Evolutionary conservation across 1,140 invertebrate genomes (phyloP).

Genomic region (Pararge aegeria): DNA sequence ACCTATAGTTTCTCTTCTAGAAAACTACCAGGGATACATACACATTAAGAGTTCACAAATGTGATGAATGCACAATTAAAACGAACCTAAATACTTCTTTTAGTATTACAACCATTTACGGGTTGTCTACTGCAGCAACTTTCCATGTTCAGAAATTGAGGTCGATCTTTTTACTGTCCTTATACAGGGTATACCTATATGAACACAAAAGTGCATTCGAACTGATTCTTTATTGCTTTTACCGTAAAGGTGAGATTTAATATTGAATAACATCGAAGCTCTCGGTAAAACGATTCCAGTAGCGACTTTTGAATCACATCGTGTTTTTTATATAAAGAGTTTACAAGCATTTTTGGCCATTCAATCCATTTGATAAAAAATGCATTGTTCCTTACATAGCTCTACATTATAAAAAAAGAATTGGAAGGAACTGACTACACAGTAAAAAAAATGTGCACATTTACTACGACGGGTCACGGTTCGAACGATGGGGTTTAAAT

Average conservation of each 20-base stretch:
- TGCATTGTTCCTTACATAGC: neutral
- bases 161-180: conserved; percentile 37
- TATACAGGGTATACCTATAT: conserved; percentile 13
- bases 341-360: no score
- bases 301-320: neutral
- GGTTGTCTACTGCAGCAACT: conserved; percentile 30
- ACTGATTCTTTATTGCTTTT: neutral
- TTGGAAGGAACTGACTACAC: no score
- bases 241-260: no score
- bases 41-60: neutral
- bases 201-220: neutral
- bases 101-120: conserved; percentile 34
- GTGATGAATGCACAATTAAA: conserved; percentile 13
- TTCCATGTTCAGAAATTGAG: conserved; percentile 41
- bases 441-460: no score
- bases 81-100: conserved; percentile 29
- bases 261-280: neutral
- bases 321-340: no score
- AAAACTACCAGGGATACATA: no score
- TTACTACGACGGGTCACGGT: no score
- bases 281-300: neutral
- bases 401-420: no score
- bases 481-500: no score
- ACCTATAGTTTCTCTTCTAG: no score
- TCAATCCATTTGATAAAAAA: neutral